Base-by-base conservation (phyloP, 1,140 invertebrate genomes). In the Drosophila takahashii region DNA sequence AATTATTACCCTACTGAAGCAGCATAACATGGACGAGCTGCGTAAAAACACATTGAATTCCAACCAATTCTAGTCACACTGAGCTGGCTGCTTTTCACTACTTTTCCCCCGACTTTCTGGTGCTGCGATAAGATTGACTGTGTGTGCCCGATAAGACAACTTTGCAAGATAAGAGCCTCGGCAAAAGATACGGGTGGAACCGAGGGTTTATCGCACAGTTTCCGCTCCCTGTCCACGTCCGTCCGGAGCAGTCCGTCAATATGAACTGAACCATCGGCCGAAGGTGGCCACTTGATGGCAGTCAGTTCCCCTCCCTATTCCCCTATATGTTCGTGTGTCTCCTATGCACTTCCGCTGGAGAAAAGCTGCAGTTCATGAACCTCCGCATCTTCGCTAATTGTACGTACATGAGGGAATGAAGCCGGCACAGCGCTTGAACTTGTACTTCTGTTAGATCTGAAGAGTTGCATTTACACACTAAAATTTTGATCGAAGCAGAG, bases 401-500 rank as follows among this genome's bases (percentile, higher is more conserved):
- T 71, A 72, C 69, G 44, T 72, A 72, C 69, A 37, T 70, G 36
- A 10, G 13, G 36, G 18, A 41, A 16, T 26, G 45, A 13, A 27
- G 45, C 10, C 48, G 64, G 36, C 13, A 15, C 32, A n/a, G 27
- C 3, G 10, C 39, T 57, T 11, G 39, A 29, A 10, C 10, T 50
- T 36, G 27, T 36, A 45, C 9, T 48, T 44, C 16, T 47, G 52
- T 39, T 37, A 11, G 9, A 34, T 62, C 37, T 39, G 34, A 22
- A 10, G 22, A 13, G 18, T 42, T 60, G 54, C 48, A 58, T 36
- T 48, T 37, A 62, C 71, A 34, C 10, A 41, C 50, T 62, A n/a
- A 41, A 86, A 61, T 74, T 61, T 81, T 57, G 83, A 73, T 47
- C 48, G 59, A 65, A 57, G 13, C 15, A 22, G 41, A 56, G 65